Base-by-base conservation (phyloP, 2,113 vertebrate species). In the Suricata suricatta region DNA sequence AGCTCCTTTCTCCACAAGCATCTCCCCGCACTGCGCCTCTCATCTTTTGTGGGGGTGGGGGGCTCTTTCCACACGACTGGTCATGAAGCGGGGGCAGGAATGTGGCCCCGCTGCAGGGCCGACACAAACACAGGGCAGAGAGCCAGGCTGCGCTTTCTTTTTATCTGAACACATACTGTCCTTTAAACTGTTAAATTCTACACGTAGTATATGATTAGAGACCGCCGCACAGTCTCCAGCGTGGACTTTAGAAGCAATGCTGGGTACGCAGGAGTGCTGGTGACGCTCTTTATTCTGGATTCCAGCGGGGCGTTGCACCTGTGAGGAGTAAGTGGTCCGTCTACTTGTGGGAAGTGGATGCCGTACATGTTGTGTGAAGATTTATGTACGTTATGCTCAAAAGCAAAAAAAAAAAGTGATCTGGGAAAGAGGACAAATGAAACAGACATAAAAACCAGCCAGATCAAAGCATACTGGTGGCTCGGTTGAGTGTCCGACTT, bases 361-460 rank as follows among this genome's bases (percentile, higher is more conserved):
- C 16, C 12, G 31, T 17, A 44, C 2, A 31, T 2, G 5, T 27
- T 2, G 33, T 3, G 16, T 19, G 25, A 21, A 85, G 3, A 35
- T 3, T 80, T 23, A 81, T 5, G 17, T n/a, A 50, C 25, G 16
- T 23, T 17, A 35, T 0, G 68, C 3, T 82, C 29, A 57, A 60
- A 94, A 71, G 23, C 38, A 19, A 35, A 44, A 87, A 68, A 68
- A 84, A 72, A 60, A 83, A 54, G 12, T 25, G 74, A 91, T 19
- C 9, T 66, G 41, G 57, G 47, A 77, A 74, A 88, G 29, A 86
- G 16, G 44, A n/a, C 33, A 68, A 82, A n/a, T 25, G 3, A 35
- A 1, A 2, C 0, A 27, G 29, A 72, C 29, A 4, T 7, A 29
- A 29, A 76, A 84, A 77, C n/a, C 10, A 19, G 16, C 27, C 2